Evolutionary conservation across 1,140 invertebrate species (phyloP), one percentile per base, ranked within the genome.

Genomic region (Ceratina calcarata): DNA sequence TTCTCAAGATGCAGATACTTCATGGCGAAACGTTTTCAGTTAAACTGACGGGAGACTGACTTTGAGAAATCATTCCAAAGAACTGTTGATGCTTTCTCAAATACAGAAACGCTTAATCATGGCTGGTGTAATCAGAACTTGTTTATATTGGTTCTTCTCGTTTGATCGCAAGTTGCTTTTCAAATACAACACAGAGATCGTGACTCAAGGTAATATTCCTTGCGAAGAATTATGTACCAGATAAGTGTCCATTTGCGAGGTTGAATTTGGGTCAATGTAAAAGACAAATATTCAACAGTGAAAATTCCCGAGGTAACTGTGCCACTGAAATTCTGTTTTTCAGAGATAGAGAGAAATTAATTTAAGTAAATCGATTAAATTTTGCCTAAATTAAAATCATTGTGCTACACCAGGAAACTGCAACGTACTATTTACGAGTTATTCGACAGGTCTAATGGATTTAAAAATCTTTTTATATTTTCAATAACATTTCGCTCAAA

Each of bases 111-210:
- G 24, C 15, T 53, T 73, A 62, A 37, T 53, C 71, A 18, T 13
- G 45, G 24, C 22, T 73, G 13, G 18, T 20, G 37, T 24, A 73
- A 73, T 49, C 60, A 32, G n/a, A 64, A 27, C 22, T 18, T 64
- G 60, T 73, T 55, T 73, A 16, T 62, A 73, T 64, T 37, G 71
- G 49, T 53, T 53, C 45, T n/a, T 32, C 13, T 1, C 37, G n/a
- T 27, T 53, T 73, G 58, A 20, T 12, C 45, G 60, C 3, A 12
- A 27, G 16, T 64, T 12, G 7, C 45, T n/a, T 7, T 18, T 64
- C 60, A 53, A 64, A 13, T 53, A 73, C 24, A 20, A 18, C 37
- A 22, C 22, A 0, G 16, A 16, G 22, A 27, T 53, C 22, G 13
- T 6, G 22, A 3, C n/a, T 27, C 1, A 57, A 57, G 20, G 10